A percentile compares a stretch with the other conserved stretches of the same genome.
These are phyloP conservation scores for Andrena bucephala DNA, from an alignment of 2,888 invertebrate species.

Conservation along the genomic window DNA sequence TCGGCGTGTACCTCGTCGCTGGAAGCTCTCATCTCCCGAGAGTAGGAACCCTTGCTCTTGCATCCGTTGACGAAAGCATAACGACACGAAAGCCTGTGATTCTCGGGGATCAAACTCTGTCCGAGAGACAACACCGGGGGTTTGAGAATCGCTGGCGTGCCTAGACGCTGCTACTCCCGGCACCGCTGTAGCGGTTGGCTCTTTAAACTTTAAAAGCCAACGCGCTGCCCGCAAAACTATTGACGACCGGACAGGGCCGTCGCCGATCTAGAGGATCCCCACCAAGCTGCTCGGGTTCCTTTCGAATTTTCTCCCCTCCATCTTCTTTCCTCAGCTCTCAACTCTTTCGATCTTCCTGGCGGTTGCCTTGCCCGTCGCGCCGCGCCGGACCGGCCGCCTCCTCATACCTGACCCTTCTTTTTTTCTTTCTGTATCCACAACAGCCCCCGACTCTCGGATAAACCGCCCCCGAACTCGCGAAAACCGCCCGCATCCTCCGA, in stretches of 20 bases:
- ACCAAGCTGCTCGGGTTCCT: conserved; percentile 46
- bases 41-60: neutral
- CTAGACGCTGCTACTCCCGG: conserved; percentile 66
- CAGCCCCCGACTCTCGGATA: too few relatives aligned
- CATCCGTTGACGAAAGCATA: neutral
- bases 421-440: too few relatives aligned
- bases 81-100: neutral
- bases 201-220: conserved; percentile 84
- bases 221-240: conserved; percentile 76
- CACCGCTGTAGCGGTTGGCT: conserved; percentile 71
- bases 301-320: conserved; percentile 64
- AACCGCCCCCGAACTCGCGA: conserved; percentile 10
- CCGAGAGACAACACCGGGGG: neutral
- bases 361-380: neutral
- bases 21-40: neutral
- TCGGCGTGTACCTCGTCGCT: neutral
- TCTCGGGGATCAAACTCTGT: neutral
- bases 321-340: conserved; percentile 13
- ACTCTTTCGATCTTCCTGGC: conserved; percentile 21
- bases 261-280: conserved; percentile 38
- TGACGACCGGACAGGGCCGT: conserved; percentile 70
- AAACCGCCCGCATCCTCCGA: conserved; percentile 16
- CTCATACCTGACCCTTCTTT: too few relatives aligned
- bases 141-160: conserved; percentile 80
- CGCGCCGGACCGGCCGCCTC: neutral